Percentiles rank a stretch among this genome's conserved stretches.
These are phyloP conservation scores for Carpatolechia fugitivella DNA, from an alignment of 2,888 invertebrate genomes.

Conservation along the genomic window DNA sequence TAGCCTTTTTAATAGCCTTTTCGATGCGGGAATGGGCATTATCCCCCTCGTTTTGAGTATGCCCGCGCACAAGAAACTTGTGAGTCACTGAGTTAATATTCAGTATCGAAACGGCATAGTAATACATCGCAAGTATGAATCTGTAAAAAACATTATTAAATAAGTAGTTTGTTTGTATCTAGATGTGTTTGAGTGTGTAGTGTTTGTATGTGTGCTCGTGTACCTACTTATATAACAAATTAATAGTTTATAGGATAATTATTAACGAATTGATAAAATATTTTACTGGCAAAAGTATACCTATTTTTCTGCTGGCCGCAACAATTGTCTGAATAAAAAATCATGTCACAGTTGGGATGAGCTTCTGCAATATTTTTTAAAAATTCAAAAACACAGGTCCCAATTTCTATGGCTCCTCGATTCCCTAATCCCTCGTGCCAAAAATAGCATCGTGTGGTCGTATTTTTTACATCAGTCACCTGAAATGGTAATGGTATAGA, in stretches of 20 bases:
- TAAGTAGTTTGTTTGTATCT: too few relatives aligned
- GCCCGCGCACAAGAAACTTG: conserved; percentile 26
- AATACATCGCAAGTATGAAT: conserved; percentile 20
- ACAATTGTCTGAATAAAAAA: conserved; percentile 20
- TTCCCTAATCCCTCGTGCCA: conserved; percentile 27
- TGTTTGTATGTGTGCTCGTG: too few relatives aligned
- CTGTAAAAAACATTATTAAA: too few relatives aligned
- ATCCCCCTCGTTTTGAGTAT: conserved; percentile 26
- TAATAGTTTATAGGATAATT: conserved; percentile 3
- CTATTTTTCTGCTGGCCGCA: conserved; percentile 21
- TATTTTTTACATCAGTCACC: conserved; percentile 7
- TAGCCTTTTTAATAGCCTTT: conserved; percentile 24
- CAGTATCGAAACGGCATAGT: conserved; percentile 13
- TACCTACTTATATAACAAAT: too few relatives aligned
- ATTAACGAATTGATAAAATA: neutral
- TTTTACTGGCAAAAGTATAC: too few relatives aligned
- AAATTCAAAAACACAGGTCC: conserved; percentile 11
- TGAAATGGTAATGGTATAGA: neutral
- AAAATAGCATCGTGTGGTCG: conserved; percentile 21
- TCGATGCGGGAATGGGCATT: conserved; percentile 27
- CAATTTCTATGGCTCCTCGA: conserved; percentile 15
- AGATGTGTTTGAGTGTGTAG: too few relatives aligned
- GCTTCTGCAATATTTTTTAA: conserved; percentile 1
- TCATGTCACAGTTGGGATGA: conserved; percentile 19
- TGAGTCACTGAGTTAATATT: conserved; percentile 25